Evolutionary conservation across 2,797 vertebrate genomes (phyloP).

Genomic region (Mareca strepera): DNA sequence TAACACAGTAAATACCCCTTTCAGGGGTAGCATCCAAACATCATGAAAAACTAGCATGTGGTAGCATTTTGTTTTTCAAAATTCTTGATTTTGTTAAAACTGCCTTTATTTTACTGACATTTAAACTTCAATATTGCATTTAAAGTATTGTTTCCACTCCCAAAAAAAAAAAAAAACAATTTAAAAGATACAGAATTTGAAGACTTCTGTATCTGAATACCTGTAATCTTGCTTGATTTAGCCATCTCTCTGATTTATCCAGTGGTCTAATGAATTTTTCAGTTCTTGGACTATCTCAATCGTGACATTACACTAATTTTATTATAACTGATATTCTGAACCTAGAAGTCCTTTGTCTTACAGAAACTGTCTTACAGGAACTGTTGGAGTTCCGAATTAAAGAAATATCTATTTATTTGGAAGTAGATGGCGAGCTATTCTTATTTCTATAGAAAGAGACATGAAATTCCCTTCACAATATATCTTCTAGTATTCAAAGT

Average conservation of each 20-base stretch:
- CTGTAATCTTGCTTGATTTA: not conserved
- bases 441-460: not conserved
- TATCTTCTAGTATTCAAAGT: not conserved
- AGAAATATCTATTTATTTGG: not conserved
- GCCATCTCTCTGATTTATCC: not conserved
- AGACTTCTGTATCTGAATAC: not conserved
- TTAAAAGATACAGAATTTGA: not conserved
- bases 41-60: not conserved
- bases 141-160: not conserved
- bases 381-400: not conserved
- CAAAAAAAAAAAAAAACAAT: not conserved
- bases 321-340: not conserved
- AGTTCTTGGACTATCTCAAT: not conserved
- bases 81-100: not conserved
- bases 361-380: not conserved
- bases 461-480: not conserved
- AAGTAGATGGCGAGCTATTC: not conserved
- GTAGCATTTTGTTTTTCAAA: not conserved
- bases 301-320: not conserved
- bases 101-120: not conserved
- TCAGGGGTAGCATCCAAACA: not conserved
- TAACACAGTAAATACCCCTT: not conserved
- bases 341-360: not conserved
- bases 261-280: not conserved
- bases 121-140: not conserved